Base-by-base conservation (phyloP, 2,888 invertebrate species). In the Entomobrya proxima region DNA sequence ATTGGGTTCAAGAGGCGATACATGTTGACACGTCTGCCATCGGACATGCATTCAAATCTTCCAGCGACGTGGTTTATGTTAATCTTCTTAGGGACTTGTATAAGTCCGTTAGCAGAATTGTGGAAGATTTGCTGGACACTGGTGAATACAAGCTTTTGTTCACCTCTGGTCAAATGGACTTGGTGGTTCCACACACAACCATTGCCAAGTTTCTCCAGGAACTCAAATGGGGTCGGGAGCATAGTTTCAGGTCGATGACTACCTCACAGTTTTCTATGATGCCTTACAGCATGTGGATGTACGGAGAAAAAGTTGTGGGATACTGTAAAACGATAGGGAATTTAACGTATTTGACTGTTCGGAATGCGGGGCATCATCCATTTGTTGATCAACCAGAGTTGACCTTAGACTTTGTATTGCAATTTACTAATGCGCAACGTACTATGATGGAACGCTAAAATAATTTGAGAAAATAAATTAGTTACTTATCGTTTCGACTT, bases 121-220 rank as follows among this genome's bases (percentile, higher is more conserved):
- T 96, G 78, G 93, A 94, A 0, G 94, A 95, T 90, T 92, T 97
- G 0, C 91, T 96, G 0, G 74, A 89, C 27, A 64, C 86, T 1
- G 87, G 94, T 89, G 6, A 75, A 21, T 96, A 95, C 90, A 93
- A 93, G 91, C 94, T 97, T 24, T 93, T 97, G 69, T 93, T 97
- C 85, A 98, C 98, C 91, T 97, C 95, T 91, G 98, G 98, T 0
- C 98, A 98, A 91, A 91, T 98, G 87, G 98, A 98, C 91, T 95
- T 98, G 15, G 96, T 98, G 87, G 96, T 97, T 0, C 96, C 97
- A 0, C 96, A 97, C 92, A 96, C 97, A 0, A 91, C 96, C 64
- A 97, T 97, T 0, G 93, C 95, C 27, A 96, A 95, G 91, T 97
- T 96, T 91, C 92, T 98, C 32, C 93, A 94, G 88, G 93, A 94